Percentiles rank a stretch among this genome's conserved stretches.
These are phyloP conservation scores for Puffinus mauretanicus DNA, from an alignment of 2,113 vertebrate species.

Conservation along the genomic window DNA sequence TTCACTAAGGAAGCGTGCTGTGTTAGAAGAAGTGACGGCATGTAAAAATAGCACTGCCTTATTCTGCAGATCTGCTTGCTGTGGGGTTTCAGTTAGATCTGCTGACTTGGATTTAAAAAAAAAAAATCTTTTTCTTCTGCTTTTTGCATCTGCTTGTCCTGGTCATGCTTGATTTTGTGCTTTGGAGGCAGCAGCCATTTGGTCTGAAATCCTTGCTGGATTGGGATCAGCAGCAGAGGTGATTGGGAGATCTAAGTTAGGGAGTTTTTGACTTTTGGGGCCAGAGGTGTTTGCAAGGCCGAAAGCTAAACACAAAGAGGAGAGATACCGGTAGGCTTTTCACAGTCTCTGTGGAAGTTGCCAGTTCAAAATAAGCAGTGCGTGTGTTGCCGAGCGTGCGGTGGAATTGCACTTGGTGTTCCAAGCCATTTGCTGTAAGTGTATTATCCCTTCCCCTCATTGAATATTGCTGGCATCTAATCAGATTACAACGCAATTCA, in stretches of 20 bases:
- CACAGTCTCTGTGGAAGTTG: background rate
- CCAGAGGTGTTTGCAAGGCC: background rate
- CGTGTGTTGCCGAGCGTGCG: rapidly evolving
- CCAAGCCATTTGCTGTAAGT: conserved; percentile 33
- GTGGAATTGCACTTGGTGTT: conserved; percentile 6
- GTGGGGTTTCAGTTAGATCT: conserved; percentile 48
- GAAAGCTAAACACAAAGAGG: background rate
- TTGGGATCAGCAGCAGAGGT: background rate
- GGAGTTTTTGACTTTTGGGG: background rate
- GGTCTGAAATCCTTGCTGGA: background rate
- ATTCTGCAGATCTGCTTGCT: conserved; percentile 34
- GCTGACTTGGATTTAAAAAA: conserved; percentile 28
- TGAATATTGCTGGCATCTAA: conserved; percentile 12
- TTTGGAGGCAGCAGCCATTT: background rate
- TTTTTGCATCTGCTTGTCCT: conserved; percentile 51
- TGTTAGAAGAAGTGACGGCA: background rate
- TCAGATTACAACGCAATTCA: background rate
- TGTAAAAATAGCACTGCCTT: conserved; percentile 49
- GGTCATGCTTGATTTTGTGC: background rate
- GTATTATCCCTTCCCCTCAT: conserved; percentile 22
- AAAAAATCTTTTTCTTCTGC: conserved; percentile 31
- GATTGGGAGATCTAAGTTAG: background rate
- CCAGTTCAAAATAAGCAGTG: background rate
- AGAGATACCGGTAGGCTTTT: background rate
- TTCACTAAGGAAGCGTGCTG: background rate